Percentiles rank a stretch among this genome's conserved stretches.
Evolutionary conservation across 2,113 vertebrate species (phyloP).

Genomic region (Pedionomus torquatus): DNA sequence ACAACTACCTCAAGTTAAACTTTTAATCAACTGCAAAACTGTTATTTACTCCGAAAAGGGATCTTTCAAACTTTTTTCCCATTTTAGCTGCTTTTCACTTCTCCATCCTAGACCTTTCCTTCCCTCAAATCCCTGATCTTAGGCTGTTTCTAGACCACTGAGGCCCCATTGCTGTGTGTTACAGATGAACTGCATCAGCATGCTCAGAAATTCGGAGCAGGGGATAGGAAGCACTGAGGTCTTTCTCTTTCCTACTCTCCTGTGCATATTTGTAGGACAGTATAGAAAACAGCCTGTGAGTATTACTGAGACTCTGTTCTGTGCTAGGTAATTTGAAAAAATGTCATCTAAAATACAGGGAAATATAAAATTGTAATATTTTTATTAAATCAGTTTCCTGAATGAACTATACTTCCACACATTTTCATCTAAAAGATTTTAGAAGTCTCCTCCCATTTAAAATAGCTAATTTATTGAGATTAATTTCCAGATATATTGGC

Average conservation of each 20-base stretch:
- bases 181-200: background rate
- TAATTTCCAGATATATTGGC: background rate
- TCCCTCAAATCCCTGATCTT: background rate
- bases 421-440: background rate
- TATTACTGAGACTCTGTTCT: background rate
- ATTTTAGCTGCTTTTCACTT: background rate
- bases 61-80: background rate
- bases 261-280: background rate
- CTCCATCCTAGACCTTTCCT: background rate
- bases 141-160: background rate
- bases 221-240: background rate
- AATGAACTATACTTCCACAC: background rate
- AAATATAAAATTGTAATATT: background rate
- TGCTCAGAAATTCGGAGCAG: background rate
- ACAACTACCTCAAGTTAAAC: background rate
- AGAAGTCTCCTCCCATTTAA: background rate
- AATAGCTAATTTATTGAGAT: background rate
- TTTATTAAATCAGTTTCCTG: background rate
- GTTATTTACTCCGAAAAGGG: background rate
- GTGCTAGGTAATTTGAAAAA: background rate
- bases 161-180: background rate
- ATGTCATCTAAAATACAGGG: background rate
- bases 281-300: background rate
- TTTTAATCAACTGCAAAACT: fast-evolving
- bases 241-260: background rate